Evolutionary conservation across 1,140 invertebrate species (phyloP).

Genomic region (Ectropis grisescens): DNA sequence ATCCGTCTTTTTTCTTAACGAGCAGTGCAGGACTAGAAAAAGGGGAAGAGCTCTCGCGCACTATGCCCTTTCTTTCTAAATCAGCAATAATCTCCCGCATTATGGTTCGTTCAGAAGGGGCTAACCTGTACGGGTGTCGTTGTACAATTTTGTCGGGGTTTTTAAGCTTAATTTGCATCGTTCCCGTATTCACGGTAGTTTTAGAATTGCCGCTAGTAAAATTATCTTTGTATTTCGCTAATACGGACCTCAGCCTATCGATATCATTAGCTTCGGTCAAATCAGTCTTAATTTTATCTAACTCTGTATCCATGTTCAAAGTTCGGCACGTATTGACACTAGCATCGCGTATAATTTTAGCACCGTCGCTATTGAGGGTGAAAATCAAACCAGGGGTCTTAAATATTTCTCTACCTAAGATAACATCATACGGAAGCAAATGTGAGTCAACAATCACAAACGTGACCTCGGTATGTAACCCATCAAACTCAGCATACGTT

Average conservation of each 20-base stretch:
- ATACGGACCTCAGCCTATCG: constrained; percentile 1
- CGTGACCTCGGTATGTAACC: not conserved
- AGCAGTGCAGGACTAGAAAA: constrained; percentile 18
- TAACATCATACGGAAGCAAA: constrained; percentile 2
- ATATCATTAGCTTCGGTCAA: not conserved
- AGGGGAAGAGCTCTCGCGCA: constrained; percentile 10
- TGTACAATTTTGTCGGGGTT: constrained; percentile 13
- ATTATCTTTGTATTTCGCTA: constrained; percentile 1
- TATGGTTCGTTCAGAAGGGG: constrained; percentile 7
- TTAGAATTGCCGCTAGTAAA: constrained; percentile 3
- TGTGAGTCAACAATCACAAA: constrained; percentile 4
- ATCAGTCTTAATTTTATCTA: constrained; percentile 5
- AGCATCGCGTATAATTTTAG: constrained; percentile 3
- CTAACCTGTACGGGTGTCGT: constrained; percentile 23
- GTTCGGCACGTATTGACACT: not conserved
- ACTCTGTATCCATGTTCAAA: not conserved
- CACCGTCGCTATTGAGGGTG: constrained; percentile 3
- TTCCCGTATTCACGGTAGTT: constrained; percentile 5
- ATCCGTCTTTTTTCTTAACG: too few relatives aligned
- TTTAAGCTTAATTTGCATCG: constrained; percentile 10
- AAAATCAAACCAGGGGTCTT: constrained; percentile 1
- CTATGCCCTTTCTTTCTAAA: constrained; percentile 7
- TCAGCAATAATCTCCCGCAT: constrained; percentile 6
- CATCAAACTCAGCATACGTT: not conserved
- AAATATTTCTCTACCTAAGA: constrained; percentile 5